phyloP scores from a whole-genome alignment of 2,113 vertebrate genomes.

The Aplodontia rufa region DNA sequence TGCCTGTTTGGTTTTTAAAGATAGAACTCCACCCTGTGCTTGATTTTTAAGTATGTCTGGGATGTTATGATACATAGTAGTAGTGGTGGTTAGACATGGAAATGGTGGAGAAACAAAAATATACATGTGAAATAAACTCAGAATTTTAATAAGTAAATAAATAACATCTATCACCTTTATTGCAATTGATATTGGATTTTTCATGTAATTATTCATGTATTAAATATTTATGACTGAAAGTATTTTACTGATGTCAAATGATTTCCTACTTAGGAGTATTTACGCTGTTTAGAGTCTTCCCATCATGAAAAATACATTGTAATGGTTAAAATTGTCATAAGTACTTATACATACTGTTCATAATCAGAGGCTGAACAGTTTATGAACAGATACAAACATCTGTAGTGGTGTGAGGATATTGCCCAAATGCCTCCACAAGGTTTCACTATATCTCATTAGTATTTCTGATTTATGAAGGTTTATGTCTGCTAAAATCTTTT shows the following conservation, averaged over 20 bases:
- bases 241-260: not conserved
- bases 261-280: not conserved
- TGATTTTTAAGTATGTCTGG: too few species aligned
- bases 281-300: not conserved
- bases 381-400: not conserved
- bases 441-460: not conserved
- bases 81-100: too few species aligned
- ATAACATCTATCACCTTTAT: too few species aligned
- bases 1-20: too few species aligned
- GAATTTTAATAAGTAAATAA: too few species aligned
- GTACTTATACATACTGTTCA: not conserved
- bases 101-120: too few species aligned
- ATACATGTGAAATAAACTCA: too few species aligned
- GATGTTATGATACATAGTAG: too few species aligned
- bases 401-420: not conserved
- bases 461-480: not conserved
- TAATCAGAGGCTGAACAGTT: not conserved
- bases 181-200: not conserved
- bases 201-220: not conserved
- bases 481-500: not conserved
- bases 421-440: not conserved
- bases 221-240: not conserved
- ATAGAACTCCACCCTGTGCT: too few species aligned
- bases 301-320: not conserved
- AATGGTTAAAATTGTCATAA: not conserved